Evolutionary conservation across 2,797 vertebrate genomes (phyloP), one percentile per base, ranked within the genome.

Genomic region (Rhinella marina): DNA sequence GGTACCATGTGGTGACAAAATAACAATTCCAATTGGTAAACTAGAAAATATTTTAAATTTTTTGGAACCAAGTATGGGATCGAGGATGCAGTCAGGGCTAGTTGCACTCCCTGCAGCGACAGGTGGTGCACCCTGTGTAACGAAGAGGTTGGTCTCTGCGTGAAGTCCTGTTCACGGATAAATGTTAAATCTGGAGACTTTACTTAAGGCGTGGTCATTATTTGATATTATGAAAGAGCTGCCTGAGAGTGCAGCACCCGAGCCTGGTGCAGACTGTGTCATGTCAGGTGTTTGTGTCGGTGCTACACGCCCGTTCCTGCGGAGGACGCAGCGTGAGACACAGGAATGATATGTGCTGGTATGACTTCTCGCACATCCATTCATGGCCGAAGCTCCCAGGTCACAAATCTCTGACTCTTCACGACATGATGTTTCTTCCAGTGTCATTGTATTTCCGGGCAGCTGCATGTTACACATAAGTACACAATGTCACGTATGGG

Each of bases 191-290:
- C 61, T 25, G 9, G 23, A 64, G 64, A 13, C 62, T 70, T 1
- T 70, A 10, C 17, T 73, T 75, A 7, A 25, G 72, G 27, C 41
- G 68, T 7, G 19, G 29, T 41, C 29, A 7, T 10, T 41, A 16
- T 77, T 14, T 73, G 50, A 52, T 77, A n/a, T 77, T 52, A 77
- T 77, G 73, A 50, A 50, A 73, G 70, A 23, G 17, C 25, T 66
- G 7, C 41, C 6, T 72, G 19, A 5, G 70, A 12, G 76, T 6
- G 48, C 48, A 11, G 73, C 21, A 5, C 17, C 23, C 9, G 41
- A 76, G 78, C 41, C 41, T 41, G 41, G 41, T 41, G 41, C 41
- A 41, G 41, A 41, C 41, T 4, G 41, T 59, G 56, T 64, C 57
- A 25, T 52, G 57, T 48, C n/a, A 21, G 70, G 68, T 76, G 82